phyloP scores from a whole-genome alignment of 2,888 invertebrate species.

The Aethes cnicana region DNA sequence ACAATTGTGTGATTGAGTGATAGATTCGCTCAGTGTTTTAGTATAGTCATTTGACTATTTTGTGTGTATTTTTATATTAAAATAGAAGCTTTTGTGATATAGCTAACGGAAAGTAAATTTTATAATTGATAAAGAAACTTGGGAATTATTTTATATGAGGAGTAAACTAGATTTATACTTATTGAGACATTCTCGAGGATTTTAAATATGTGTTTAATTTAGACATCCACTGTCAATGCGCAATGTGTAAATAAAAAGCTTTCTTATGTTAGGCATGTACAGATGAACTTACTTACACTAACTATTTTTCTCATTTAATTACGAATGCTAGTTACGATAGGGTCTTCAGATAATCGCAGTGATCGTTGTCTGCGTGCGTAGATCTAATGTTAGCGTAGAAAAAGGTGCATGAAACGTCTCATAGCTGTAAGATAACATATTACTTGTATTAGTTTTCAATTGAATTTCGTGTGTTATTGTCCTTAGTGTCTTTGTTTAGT shows the following conservation, averaged over 20 bases:
- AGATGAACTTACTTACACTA: constrained; percentile 42
- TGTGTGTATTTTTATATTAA: constrained; percentile 60
- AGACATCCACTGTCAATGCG: constrained; percentile 26
- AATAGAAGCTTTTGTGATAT: constrained; percentile 69
- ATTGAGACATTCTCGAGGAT: constrained; percentile 32
- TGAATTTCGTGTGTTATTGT: constrained; percentile 33
- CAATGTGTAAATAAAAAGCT: constrained; percentile 54
- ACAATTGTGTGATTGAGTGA: constrained; percentile 18
- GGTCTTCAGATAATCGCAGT: constrained; percentile 34
- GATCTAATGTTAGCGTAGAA: constrained; percentile 42
- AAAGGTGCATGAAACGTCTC: constrained; percentile 59
- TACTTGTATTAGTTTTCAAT: constrained; percentile 34
- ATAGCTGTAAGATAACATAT: constrained; percentile 44
- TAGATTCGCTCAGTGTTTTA: constrained; percentile 32
- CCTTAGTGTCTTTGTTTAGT: constrained; percentile 4
- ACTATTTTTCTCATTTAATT: constrained; percentile 46
- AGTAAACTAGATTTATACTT: constrained; percentile 31
- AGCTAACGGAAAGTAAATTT: constrained; percentile 49
- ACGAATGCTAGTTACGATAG: constrained; percentile 58
- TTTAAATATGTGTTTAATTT: constrained; percentile 30
- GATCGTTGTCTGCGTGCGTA: constrained; percentile 33
- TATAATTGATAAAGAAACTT: constrained; percentile 44
- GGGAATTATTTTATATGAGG: constrained; percentile 33
- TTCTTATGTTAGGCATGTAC: constrained; percentile 42
- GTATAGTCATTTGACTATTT: constrained; percentile 58